phyloP scores from a whole-genome alignment of 2,888 invertebrate species.

The Gryllus longicercus region DNA sequence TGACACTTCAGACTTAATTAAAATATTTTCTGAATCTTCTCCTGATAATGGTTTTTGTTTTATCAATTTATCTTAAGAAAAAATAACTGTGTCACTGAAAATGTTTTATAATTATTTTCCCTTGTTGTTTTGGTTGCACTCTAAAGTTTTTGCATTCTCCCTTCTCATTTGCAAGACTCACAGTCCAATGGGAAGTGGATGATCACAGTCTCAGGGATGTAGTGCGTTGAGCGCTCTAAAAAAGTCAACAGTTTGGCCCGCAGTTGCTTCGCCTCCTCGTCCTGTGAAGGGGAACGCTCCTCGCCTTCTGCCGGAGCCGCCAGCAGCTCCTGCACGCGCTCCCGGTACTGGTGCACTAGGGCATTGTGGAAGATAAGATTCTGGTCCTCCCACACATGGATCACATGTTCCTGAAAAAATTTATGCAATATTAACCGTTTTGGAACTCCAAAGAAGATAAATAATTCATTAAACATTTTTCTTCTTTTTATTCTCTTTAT shows the following conservation, averaged over 20 bases:
- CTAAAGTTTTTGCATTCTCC: background rate
- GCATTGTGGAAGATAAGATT: conserved; percentile 86
- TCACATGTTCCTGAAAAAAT: conserved; percentile 72
- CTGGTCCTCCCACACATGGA: conserved; percentile 82
- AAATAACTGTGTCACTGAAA: too few relatives aligned
- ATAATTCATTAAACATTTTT: too few relatives aligned
- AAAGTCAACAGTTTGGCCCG: conserved; percentile 69
- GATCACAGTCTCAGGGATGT: conserved; percentile 82
- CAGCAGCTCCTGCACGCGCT: conserved; percentile 53
- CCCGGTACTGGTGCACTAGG: conserved; percentile 82
- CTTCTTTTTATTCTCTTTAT: too few relatives aligned
- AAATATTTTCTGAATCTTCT: too few relatives aligned
- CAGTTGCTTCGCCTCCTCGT: conserved; percentile 53
- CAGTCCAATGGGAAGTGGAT: conserved; percentile 80
- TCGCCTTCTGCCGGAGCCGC: background rate
- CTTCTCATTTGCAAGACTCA: conserved; percentile 37
- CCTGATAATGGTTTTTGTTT: too few relatives aligned
- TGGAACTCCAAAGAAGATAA: too few relatives aligned
- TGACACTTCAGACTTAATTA: too few relatives aligned
- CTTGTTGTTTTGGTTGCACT: too few relatives aligned
- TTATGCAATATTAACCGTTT: too few relatives aligned
- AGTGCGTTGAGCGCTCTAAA: conserved; percentile 73
- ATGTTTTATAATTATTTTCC: too few relatives aligned
- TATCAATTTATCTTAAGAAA: too few relatives aligned
- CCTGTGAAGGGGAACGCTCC: conserved; percentile 45